These are phyloP conservation scores for Ectemnius cavifrons DNA, from an alignment of 2,888 invertebrate species.

Conservation along the genomic window DNA sequence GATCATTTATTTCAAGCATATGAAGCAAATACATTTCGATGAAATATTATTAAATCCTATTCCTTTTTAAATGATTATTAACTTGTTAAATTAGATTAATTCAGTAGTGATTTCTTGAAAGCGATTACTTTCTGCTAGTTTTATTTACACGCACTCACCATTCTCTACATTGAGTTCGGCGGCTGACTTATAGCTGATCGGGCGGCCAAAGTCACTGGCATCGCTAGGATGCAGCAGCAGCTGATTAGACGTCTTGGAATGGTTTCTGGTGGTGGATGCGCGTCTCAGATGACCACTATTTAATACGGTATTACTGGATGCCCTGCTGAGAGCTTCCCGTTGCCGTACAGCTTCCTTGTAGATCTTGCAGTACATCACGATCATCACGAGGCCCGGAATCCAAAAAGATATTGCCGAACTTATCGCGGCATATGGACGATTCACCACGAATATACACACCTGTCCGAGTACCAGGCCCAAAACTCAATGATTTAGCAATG, in stretches of 20 bases:
- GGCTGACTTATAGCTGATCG: constrained; percentile 80
- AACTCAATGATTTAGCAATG: too few species aligned
- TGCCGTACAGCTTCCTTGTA: constrained; percentile 89
- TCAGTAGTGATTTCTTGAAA: too few species aligned
- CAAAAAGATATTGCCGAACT: constrained; percentile 95
- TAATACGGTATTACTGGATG: constrained; percentile 89
- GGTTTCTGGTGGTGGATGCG: constrained; percentile 85
- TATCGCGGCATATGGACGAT: constrained; percentile 91
- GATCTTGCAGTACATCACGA: constrained; percentile 93
- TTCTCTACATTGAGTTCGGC: constrained; percentile 84
- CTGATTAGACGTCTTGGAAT: constrained; percentile 75
- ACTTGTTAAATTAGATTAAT: too few species aligned
- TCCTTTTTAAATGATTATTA: too few species aligned
- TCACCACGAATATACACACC: constrained; percentile 90
- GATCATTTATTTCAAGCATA: too few species aligned
- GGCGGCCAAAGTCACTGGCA: constrained; percentile 66
- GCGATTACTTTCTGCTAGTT: too few species aligned
- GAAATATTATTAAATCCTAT: too few species aligned
- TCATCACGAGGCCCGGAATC: constrained; percentile 95
- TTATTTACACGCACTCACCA: constrained; percentile 79
- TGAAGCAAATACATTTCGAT: too few species aligned
- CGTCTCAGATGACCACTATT: constrained; percentile 91
- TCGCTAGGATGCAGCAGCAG: constrained; percentile 71
- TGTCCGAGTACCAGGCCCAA: constrained; percentile 26
- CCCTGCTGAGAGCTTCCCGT: constrained; percentile 88